A percentile compares a stretch with the other conserved stretches of the same genome.
Evolutionary conservation across 1,140 invertebrate genomes (phyloP).

Genomic region (Chrysomallon squamiferum): DNA sequence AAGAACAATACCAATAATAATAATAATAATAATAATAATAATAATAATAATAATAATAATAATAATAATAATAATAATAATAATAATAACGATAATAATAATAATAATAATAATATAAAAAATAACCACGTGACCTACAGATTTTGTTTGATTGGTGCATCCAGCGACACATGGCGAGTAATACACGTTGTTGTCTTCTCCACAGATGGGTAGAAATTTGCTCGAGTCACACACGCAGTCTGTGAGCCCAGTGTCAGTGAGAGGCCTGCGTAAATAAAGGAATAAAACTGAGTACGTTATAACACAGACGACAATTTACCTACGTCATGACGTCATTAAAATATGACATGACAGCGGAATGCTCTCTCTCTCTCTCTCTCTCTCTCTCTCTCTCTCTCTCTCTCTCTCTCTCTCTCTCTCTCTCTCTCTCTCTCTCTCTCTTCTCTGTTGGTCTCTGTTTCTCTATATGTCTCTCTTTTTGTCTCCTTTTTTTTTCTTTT

Average conservation of each 20-base stretch:
- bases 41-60: neutral
- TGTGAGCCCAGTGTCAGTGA: neutral
- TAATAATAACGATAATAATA: neutral
- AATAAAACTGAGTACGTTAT: no score
- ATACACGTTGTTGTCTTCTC: constrained; percentile 14
- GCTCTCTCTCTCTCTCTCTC: no score
- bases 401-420: no score
- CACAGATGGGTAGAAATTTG: constrained; percentile 22
- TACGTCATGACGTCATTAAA: no score
- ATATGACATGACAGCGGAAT: no score
- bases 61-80: neutral
- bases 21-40: neutral
- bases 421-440: no score
- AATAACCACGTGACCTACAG: neutral
- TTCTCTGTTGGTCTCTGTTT: no score
- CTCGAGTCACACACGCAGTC: constrained; percentile 14
- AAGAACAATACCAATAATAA: neutral
- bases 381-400: no score
- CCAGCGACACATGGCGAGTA: constrained; percentile 35
- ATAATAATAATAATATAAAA: neutral
- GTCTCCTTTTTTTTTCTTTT: no score
- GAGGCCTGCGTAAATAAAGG: no score
- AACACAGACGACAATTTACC: no score
- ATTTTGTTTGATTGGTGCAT: constrained; percentile 11
- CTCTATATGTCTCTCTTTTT: no score